These are phyloP conservation scores for Phataginus tetradactyla DNA, from an alignment of 2,797 vertebrate genomes.

Conservation along the genomic window DNA sequence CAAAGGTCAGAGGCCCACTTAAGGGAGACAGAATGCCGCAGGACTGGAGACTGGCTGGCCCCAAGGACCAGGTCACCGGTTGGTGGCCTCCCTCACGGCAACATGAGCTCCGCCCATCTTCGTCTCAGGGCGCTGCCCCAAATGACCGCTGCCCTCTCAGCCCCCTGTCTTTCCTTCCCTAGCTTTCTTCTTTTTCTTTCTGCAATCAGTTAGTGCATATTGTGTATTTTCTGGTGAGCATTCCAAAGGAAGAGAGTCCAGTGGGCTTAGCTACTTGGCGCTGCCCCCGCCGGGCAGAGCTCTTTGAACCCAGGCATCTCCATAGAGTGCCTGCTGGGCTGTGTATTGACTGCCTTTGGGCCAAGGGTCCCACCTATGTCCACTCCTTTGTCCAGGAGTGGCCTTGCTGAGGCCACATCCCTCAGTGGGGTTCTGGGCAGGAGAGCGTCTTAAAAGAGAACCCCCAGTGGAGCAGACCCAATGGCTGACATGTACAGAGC, in stretches of 20 bases:
- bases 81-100: accelerated
- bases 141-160: accelerated
- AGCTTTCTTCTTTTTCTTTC: neutral
- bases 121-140: neutral
- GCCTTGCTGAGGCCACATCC: too few species aligned
- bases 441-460: neutral
- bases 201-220: neutral
- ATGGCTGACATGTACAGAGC: accelerated
- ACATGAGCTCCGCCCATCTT: accelerated
- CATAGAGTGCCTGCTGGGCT: neutral
- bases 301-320: too few species aligned
- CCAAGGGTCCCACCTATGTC: neutral
- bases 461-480: too few species aligned
- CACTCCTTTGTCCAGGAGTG: neutral
- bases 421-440: neutral
- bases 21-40: accelerated
- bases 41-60: neutral
- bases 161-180: neutral
- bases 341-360: neutral
- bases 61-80: accelerated
- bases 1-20: neutral
- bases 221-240: neutral
- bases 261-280: neutral
- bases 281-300: neutral
- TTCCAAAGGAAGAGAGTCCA: neutral